Evolutionary conservation across 2,888 invertebrate species (phyloP), one percentile per base, ranked within the genome.

Genomic region (Tuberolachnus salignus): DNA sequence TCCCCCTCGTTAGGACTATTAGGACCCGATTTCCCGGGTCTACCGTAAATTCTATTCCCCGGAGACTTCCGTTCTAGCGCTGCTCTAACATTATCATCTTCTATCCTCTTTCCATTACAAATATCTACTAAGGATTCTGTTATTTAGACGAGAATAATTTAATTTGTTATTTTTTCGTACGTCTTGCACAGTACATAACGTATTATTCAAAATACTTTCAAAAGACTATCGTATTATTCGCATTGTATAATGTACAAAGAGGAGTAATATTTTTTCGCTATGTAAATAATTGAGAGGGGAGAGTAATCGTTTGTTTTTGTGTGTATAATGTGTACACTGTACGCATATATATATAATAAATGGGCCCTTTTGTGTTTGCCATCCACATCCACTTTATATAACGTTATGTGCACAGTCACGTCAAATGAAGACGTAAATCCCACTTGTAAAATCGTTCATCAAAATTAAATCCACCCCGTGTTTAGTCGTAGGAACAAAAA

Each of bases 381-480:
- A 49, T 75, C 57, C 57, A 57, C 46, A 67, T 75, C 57, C 66
- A 75, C 75, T 75, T 75, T 66, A 75, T 66, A 75, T 57, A 75
- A 75, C 75, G 49, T 67, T 75, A 66, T 75, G 57, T 75, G 66
- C 66, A 57, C 66, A 75, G 75, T 75, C 75, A 67, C 75, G 66
- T 75, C 75, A 67, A 75, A 75, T 75, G 46, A 75, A 75, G 66
- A 75, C 55, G 75, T 75, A 75, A 75, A 75, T 75, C 75, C 75
- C 66, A 75, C 75, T 75, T 75, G 75, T 75, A 75, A 75, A 75
- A 75, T 75, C 75, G 66, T 75, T 75, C 75, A 75, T 67, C 66
- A 75, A 75, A 75, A 75, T 75, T 75, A 75, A 75, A 75, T 57
- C 75, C 46, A 51, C 55, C 53, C 55, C 21, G 2, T 14, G 66